Percentiles rank a stretch among this genome's conserved stretches.
Conservation (phyloP, 2,888 invertebrate genomes). For the Abscondita cerata region DNA sequence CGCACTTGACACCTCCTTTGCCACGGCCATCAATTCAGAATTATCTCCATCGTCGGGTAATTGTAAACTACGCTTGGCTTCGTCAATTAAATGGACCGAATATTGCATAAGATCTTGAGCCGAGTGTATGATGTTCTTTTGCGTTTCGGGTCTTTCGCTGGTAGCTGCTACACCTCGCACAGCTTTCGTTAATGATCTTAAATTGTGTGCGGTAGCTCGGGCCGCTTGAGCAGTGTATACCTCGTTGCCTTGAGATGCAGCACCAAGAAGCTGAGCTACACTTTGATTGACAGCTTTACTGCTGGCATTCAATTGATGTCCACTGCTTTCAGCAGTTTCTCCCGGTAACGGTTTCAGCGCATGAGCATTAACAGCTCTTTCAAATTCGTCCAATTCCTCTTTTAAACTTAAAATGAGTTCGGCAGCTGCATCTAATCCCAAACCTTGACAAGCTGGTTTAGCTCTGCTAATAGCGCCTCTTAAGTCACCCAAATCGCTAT, state of each 20-base stretch:
- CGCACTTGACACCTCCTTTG: constrained; percentile 69
- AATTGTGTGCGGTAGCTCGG: constrained; percentile 77
- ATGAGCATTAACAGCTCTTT: constrained; percentile 74
- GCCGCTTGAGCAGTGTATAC: constrained; percentile 83
- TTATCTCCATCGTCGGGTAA: constrained; percentile 70
- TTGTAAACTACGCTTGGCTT: constrained; percentile 78
- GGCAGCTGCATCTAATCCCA: constrained; percentile 86
- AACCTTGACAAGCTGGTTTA: constrained; percentile 72
- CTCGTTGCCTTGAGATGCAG: constrained; percentile 82
- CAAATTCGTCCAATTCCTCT: constrained; percentile 82
- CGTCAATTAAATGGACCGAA: constrained; percentile 79
- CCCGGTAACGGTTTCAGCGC: constrained; percentile 84
- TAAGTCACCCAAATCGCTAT: constrained; percentile 60
- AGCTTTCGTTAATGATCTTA: constrained; percentile 70
- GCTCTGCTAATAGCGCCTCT: constrained; percentile 56
- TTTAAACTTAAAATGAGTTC: constrained; percentile 82
- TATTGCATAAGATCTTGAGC: constrained; percentile 83
- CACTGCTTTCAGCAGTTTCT: constrained; percentile 63
- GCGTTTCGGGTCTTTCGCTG: constrained; percentile 64
- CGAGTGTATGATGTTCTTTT: constrained; percentile 67
- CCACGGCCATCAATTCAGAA: constrained; percentile 72
- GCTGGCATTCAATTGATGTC: constrained; percentile 65
- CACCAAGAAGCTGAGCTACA: constrained; percentile 85
- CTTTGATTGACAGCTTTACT: constrained; percentile 82
- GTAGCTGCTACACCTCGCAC: constrained; percentile 82